Evolutionary conservation across 2,797 vertebrate genomes (phyloP).

Genomic region (Hylomyscus alleni): DNA sequence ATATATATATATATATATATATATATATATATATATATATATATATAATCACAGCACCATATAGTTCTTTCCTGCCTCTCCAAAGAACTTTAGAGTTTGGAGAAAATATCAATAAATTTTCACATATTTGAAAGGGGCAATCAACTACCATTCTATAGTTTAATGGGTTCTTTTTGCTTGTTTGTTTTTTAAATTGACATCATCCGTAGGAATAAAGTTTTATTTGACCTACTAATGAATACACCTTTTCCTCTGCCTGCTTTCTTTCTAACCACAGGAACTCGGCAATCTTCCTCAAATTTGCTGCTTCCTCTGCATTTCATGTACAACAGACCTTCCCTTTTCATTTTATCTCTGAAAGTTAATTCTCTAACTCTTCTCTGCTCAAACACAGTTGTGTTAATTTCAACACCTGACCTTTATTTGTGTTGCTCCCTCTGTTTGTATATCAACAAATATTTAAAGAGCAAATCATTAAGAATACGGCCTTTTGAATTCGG

Average conservation of each 20-base stretch:
- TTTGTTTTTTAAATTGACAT: not conserved
- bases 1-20: too few relatives aligned
- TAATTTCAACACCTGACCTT: conserved; percentile 75
- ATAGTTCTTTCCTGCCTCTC: not conserved
- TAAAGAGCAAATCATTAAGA: conserved; percentile 71
- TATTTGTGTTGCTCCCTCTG: conserved; percentile 71
- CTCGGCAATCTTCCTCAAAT: conserved; percentile 18
- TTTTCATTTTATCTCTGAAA: conserved; percentile 63
- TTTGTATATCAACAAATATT: conserved; percentile 79
- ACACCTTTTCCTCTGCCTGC: not conserved
- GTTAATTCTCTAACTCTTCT: conserved; percentile 68
- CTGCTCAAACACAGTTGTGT: conserved; percentile 72
- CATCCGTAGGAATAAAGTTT: not conserved
- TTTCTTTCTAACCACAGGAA: not conserved
- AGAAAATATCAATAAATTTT: not conserved
- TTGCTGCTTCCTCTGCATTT: conserved; percentile 28
- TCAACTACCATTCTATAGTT: conserved; percentile 32
- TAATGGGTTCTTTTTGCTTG: not conserved
- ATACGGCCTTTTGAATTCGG: conserved; percentile 64
- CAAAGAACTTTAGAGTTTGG: not conserved
- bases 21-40: not conserved
- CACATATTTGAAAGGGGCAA: not conserved
- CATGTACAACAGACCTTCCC: not conserved
- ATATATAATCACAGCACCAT: not conserved
- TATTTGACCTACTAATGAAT: not conserved